Evolutionary conservation across 2,113 vertebrate species (phyloP).

Genomic region (Plecturocebus donacophilus): DNA sequence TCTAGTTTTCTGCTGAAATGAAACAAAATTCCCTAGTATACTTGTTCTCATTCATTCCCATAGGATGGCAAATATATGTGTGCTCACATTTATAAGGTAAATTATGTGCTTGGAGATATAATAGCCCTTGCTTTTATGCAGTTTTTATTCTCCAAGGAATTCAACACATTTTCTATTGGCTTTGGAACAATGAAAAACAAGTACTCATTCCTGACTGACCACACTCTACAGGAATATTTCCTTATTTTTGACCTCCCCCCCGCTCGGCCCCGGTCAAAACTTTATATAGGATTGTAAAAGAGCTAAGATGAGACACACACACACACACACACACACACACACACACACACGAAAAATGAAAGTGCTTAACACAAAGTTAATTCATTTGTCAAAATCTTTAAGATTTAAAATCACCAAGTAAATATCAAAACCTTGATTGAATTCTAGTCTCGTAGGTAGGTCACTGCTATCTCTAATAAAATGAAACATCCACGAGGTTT

Average conservation of each 20-base stretch:
- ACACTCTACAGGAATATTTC: background rate
- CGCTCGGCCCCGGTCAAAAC: background rate
- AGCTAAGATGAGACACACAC: background rate
- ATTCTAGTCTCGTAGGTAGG: background rate
- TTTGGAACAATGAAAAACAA: slow-evolving; percentile 47
- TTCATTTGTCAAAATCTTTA: background rate
- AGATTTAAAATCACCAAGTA: background rate
- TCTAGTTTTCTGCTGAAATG: slow-evolving; percentile 48
- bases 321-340: background rate
- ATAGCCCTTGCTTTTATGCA: slow-evolving; percentile 53
- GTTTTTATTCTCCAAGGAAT: slow-evolving; percentile 59
- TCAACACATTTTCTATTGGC: slow-evolving; percentile 47
- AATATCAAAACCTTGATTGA: background rate
- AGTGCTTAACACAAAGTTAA: background rate
- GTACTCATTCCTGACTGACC: background rate
- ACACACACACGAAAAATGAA: background rate
- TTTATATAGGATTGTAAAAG: background rate
- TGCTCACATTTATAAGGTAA: slow-evolving; percentile 64
- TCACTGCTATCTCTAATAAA: background rate
- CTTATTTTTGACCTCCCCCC: background rate
- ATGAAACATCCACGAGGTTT: background rate
- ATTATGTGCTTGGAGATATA: slow-evolving; percentile 62
- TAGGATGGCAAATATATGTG: slow-evolving; percentile 42
- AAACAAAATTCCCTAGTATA: slow-evolving; percentile 58
- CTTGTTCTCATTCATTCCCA: slow-evolving; percentile 35